Evolutionary conservation across 2,888 invertebrate species (phyloP).

Genomic region (Sisyra nigra): DNA sequence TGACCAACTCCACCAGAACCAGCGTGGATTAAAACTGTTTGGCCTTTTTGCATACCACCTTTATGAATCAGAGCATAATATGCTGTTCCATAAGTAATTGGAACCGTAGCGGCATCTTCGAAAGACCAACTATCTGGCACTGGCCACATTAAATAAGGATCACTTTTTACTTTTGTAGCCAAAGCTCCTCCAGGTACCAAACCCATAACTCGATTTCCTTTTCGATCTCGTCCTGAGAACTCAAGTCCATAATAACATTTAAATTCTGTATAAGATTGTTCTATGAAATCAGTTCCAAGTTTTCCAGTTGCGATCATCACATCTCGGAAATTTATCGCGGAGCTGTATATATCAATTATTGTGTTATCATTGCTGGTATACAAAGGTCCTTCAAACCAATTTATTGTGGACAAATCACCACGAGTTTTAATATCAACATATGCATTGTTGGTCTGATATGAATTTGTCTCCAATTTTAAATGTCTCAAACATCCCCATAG

Average conservation of each 20-base stretch:
- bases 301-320: slow-evolving; percentile 87
- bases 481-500: slow-evolving; percentile 33
- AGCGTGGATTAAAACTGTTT: slow-evolving; percentile 33
- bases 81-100: slow-evolving; percentile 39
- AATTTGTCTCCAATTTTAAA: slow-evolving; percentile 39
- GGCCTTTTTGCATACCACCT: slow-evolving; percentile 19
- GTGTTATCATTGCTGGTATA: not conserved
- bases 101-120: slow-evolving; percentile 41
- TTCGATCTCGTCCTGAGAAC: slow-evolving; percentile 34
- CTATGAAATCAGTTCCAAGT: slow-evolving; percentile 41
- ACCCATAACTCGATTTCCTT: slow-evolving; percentile 24
- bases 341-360: slow-evolving; percentile 41
- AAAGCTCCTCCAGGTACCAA: slow-evolving; percentile 34
- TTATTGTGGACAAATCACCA: slow-evolving; percentile 74
- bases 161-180: slow-evolving; percentile 33
- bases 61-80: slow-evolving; percentile 27
- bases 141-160: slow-evolving; percentile 28
- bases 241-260: slow-evolving; percentile 33
- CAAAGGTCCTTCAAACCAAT: slow-evolving; percentile 60
- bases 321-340: slow-evolving; percentile 86
- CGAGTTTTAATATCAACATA: slow-evolving; percentile 59
- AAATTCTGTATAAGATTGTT: no score
- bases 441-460: slow-evolving; percentile 42
- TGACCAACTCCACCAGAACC: slow-evolving; percentile 53
- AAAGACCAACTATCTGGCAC: slow-evolving; percentile 36